Evolutionary conservation across 2,797 vertebrate species (phyloP), one percentile per base, ranked within the genome.

Genomic region (Delichon dasypus): DNA sequence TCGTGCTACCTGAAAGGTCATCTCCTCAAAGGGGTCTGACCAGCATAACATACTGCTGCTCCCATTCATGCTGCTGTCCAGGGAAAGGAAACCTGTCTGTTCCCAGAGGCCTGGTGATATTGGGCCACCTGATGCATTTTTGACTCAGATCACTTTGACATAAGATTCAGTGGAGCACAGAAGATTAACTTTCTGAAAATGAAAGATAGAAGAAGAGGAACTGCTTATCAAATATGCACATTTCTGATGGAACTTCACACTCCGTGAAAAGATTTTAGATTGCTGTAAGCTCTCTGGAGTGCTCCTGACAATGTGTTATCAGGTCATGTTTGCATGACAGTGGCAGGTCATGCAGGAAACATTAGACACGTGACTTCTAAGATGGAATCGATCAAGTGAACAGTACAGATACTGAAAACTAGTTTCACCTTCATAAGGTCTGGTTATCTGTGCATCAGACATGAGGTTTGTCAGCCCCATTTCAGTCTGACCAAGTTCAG

Each of bases 381-480:
- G 98, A 98, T 94, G 97, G 98, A 98, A 98, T 98, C 98, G 98
- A 98, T 98, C 98, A 98, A 98, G 98, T 98, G 98, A 98, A 94
- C 94, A 97, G 97, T 84, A 97, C 95, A 95, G 97, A 96, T 97
- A 95, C 96, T 98, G 98, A 98, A 98, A 99, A 98, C 98, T 98
- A 98, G 98, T 98, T 99, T 99, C 98, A 98, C 98, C 98, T 98
- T 99, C 98, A 98, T 98, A 98, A 98, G 97, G 91, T 98, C 97
- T 98, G 97, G 98, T 98, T 99, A 98, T 99, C 98, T 98, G 97
- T 95, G 86, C 7, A 12, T 97, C 97, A 98, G 98, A 98, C 97
- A 97, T 61, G 96, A 97, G 82, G 95, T 96, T 97, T 98, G 97
- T 97, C 97, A 98, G 96, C 85, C 89, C 82, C 92, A 88, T 98